Percentiles rank a stretch among this genome's conserved stretches.
Conservation (phyloP, 1,140 invertebrate species). For the Thaumetopoea pityocampa region DNA sequence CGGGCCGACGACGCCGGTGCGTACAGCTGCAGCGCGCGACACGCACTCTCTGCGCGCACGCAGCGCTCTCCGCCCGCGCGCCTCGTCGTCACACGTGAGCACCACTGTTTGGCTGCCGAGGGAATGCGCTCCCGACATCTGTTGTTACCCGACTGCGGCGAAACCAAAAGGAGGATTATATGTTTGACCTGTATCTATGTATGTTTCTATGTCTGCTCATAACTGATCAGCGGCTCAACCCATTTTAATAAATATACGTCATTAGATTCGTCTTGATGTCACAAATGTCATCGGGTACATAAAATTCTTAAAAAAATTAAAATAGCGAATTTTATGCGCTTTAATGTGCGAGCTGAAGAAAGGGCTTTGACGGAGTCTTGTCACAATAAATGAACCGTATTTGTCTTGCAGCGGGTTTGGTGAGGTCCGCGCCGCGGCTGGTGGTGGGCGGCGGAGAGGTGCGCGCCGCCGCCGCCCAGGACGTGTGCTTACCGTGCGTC, state of each 20-base stretch:
- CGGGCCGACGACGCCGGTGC: slow-evolving; percentile 37
- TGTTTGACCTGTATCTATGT: slow-evolving; percentile 1
- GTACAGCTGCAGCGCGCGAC: slow-evolving; percentile 51
- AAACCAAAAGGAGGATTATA: too few species aligned
- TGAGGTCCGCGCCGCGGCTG: slow-evolving; percentile 36
- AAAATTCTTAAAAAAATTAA: too few species aligned
- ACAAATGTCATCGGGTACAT: too few species aligned
- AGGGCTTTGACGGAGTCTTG: too few species aligned
- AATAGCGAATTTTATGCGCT: too few species aligned
- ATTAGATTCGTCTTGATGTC: too few species aligned
- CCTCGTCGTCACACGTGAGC: slow-evolving; percentile 37
- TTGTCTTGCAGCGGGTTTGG: slow-evolving; percentile 14
- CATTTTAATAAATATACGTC: too few species aligned
- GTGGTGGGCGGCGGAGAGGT: slow-evolving; percentile 30
- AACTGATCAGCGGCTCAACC: too few species aligned
- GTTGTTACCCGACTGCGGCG: background rate
- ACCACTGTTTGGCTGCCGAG: background rate
- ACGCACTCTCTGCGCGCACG: slow-evolving; percentile 37
- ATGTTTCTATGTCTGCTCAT: too few species aligned
- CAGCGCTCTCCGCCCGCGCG: slow-evolving; percentile 31
- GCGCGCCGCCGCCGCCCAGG: slow-evolving; percentile 25
- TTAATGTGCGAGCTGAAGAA: too few species aligned
- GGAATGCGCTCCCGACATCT: background rate
- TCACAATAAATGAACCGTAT: too few species aligned
- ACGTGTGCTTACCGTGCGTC: slow-evolving; percentile 51